Evolutionary conservation across 2,113 vertebrate genomes (phyloP), one percentile per base, ranked within the genome.

Genomic region (Lasiurus borealis): DNA sequence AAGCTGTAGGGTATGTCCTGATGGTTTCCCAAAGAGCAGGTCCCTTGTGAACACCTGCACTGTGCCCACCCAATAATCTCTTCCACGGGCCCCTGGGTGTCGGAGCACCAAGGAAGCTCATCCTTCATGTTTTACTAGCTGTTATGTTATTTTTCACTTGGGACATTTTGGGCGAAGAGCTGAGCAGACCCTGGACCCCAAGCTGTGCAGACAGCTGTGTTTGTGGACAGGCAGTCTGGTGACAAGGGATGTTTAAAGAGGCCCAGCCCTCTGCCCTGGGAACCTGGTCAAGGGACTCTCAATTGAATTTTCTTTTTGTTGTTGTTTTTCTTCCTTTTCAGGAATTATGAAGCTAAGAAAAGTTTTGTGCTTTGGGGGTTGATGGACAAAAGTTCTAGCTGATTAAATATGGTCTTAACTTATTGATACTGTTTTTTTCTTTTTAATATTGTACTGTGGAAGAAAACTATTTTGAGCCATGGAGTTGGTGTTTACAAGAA

Each of bases 401-500:
- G 96, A 97, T 98, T 98, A 98, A 98, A 96, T 97, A 96, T 97
- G 96, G 97, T 98, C 98, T 98, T 98, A 98, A 98, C 97, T 98
- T 98, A 98, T 97, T 98, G 98, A 98, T 97, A 96, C 97, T 96
- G 96, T 97, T 96, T 94, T 77, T 64, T 96, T 90, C 97, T 97
- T 98, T 97, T 97, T 97, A 96, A 98, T 97, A 97, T 98, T 97
- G 98, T 98, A 98, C 98, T 97, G 98, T 97, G 97, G 98, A 98
- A 96, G 98, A 97, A 96, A 97, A 96, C 97, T 90, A 94, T 95
- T 97, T 98, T 98, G 98, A 98, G 98, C 98, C 98, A 98, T 98
- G 97, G 96, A 97, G 97, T 98, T 98, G 98, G 98, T 98, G 98
- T 98, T 98, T 98, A 98, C 98, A 98, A 96, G 97, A 97, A 96